Conservation (phyloP, 2,797 vertebrate genomes). For the Thalassophryne amazonica region DNA sequence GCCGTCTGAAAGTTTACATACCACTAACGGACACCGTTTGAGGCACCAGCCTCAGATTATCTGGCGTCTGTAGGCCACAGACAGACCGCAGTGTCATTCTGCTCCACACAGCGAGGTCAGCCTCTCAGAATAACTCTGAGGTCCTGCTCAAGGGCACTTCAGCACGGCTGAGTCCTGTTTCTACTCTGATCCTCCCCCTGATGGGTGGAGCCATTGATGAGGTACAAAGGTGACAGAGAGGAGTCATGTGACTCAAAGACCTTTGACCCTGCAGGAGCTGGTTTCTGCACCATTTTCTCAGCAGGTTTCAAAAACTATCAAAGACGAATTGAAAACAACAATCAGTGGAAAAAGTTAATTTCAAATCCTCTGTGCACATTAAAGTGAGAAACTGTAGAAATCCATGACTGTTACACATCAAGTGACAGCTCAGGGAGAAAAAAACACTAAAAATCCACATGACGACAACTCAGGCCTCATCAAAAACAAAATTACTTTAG, state of each 20-base stretch:
- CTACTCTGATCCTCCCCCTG: neutral
- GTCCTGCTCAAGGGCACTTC: slow-evolving; percentile 43
- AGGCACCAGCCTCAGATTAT: no score
- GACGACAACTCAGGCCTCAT: no score
- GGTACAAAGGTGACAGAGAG: neutral
- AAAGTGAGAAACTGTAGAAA: slow-evolving; percentile 17
- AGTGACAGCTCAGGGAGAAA: slow-evolving; percentile 18
- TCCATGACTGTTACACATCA: slow-evolving; percentile 18
- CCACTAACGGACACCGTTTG: no score
- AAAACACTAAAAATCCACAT: no score
- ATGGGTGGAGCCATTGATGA: neutral
- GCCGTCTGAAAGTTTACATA: no score
- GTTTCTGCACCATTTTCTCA: no score
- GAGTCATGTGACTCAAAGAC: neutral
- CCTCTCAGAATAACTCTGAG: slow-evolving; percentile 5
- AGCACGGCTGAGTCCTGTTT: slow-evolving; percentile 14
- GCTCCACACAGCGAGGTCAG: neutral
- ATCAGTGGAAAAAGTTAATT: slow-evolving; percentile 29
- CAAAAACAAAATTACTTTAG: no score
- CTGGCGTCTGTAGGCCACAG: no score
- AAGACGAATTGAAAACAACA: slow-evolving; percentile 11
- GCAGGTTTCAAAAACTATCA: slow-evolving; percentile 9
- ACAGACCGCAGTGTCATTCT: no score
- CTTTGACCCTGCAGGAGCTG: neutral
- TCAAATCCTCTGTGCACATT: slow-evolving; percentile 25